Evolutionary conservation across 2,888 invertebrate genomes (phyloP), one percentile per base, ranked within the genome.

Genomic region (Ypsolopha sequella): DNA sequence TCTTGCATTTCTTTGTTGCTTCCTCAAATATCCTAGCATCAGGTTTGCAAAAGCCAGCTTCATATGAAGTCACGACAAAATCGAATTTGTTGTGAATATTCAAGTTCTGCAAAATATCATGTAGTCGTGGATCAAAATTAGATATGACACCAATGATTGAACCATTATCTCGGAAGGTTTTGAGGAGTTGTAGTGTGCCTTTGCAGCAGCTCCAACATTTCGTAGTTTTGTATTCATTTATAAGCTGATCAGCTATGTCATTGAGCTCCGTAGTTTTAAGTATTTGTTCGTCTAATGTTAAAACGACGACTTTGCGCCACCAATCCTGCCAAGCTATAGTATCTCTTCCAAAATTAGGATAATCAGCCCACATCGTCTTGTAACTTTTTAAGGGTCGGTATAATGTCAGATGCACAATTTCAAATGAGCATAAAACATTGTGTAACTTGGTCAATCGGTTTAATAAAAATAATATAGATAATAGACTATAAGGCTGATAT

Each of bases 101-200:
- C 39, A 92, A 84, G 60, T 90, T 91, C 10, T 77, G 61, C 51
- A 97, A 81, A 56, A 96, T 89, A 6, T 86, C 80, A 54, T 90
- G 86, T 2, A 97, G 80, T 36, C 96, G 88, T 36, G 95, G 93
- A 80, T 97, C 97, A 79, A 93, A 95, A 77, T 97, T 97, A 6
- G 97, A 95, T 58, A 97, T 91, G 0, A 96, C 89, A 3, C 96
- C 97, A 44, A 96, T 60, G 6, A 70, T 61, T 10, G 89, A 63
- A 33, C 76, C 73, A 51, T 73, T 77, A 9, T 70, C 68, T 55
- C 75, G 80, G 7, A 95, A 72, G 54, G 88, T 86, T 33, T 89
- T 76, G 1, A 96, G 78, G n/a, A 95, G 75, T 52, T 90, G 89
- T 8, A 88, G 66, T 24, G 90, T 88, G 11, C 93, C n/a, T 58